These are phyloP conservation scores for Origma solitaria DNA, from an alignment of 2,113 vertebrate genomes.

Conservation along the genomic window DNA sequence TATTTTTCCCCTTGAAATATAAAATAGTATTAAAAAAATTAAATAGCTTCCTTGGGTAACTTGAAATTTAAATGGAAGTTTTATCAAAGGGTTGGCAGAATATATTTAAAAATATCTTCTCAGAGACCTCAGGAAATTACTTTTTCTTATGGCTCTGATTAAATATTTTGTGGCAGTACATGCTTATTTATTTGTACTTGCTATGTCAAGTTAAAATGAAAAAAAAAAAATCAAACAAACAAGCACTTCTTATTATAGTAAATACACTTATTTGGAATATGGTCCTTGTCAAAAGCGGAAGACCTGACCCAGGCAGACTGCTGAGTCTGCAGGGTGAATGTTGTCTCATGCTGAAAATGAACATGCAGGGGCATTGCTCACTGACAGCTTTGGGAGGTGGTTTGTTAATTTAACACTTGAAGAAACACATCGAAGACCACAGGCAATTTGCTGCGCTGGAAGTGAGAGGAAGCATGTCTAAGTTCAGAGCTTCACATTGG, in stretches of 20 bases:
- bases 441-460: neutral
- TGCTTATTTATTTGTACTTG: constrained; percentile 17
- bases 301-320: neutral
- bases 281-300: neutral
- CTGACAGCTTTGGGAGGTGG: neutral
- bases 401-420: constrained; percentile 35
- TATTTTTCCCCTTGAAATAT: constrained; percentile 1
- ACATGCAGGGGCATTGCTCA: neutral
- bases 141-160: constrained; percentile 14
- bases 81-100: neutral
- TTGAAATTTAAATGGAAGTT: constrained; percentile 16
- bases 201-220: neutral
- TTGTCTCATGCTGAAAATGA: neutral
- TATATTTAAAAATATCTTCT: neutral
- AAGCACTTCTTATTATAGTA: neutral
- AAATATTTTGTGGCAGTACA: constrained; percentile 20
- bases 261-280: neutral
- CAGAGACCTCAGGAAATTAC: constrained; percentile 14
- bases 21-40: neutral
- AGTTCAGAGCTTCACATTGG: neutral
- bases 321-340: neutral
- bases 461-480: neutral
- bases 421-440: neutral
- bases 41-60: neutral
- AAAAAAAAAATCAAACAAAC: neutral